These are phyloP conservation scores for Muntiacus muntjak DNA, from an alignment of 2,113 vertebrate species.

Conservation along the genomic window DNA sequence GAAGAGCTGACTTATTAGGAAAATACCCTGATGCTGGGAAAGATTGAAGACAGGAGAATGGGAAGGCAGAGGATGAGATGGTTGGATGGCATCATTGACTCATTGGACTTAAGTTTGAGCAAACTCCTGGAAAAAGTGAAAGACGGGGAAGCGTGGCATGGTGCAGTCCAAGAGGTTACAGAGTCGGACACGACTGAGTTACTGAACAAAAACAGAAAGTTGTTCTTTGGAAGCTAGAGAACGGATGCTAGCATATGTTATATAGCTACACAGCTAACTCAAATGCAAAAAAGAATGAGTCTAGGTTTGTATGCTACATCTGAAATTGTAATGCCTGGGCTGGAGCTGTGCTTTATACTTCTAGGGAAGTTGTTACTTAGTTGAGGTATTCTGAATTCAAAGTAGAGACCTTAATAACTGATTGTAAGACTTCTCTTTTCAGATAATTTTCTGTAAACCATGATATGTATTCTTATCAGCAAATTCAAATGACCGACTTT, in stretches of 20 bases:
- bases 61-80: not conserved
- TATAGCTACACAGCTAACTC: not conserved
- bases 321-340: not conserved
- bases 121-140: not conserved
- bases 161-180: too few relatives aligned
- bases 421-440: not conserved
- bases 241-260: not conserved
- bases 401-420: not conserved
- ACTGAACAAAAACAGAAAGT: too few relatives aligned
- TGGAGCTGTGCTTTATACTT: not conserved
- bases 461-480: not conserved
- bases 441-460: not conserved
- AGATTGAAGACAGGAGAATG: not conserved
- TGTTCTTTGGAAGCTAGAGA: not conserved
- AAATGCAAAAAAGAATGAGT: not conserved
- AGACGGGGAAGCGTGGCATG: not conserved
- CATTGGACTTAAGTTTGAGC: not conserved
- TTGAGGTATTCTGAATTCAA: not conserved
- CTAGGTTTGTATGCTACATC: not conserved
- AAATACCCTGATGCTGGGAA: not conserved
- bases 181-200: too few relatives aligned
- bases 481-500: not conserved
- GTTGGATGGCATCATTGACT: not conserved
- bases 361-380: not conserved
- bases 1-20: not conserved